Conservation (phyloP, 2,797 vertebrate species). For the Lithobates pipiens region DNA sequence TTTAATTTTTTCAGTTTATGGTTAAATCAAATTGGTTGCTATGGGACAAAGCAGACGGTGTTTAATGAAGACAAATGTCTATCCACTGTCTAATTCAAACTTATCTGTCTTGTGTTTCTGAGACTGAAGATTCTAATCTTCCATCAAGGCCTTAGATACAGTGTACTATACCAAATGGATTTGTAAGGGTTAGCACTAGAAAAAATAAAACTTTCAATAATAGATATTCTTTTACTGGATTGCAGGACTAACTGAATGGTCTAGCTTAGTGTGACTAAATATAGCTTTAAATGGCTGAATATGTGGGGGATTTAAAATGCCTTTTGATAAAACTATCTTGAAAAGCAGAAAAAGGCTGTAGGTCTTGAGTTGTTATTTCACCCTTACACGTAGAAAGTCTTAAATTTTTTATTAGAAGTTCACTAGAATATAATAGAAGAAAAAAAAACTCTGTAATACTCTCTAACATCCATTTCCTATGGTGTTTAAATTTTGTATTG, state of each 20-base stretch:
- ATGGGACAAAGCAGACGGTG: too few species aligned
- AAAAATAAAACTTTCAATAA: not conserved
- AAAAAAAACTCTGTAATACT: not conserved
- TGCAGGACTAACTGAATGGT: not conserved
- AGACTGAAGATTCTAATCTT: too few species aligned
- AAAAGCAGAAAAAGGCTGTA: conserved; percentile 10
- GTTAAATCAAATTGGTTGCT: too few species aligned
- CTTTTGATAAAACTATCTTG: conserved; percentile 11
- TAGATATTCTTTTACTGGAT: not conserved
- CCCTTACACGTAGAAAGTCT: not conserved
- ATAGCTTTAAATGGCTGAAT: not conserved
- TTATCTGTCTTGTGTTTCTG: too few species aligned
- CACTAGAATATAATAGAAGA: conserved; percentile 1
- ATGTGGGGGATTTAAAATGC: not conserved
- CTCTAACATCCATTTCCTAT: not conserved
- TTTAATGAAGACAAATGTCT: too few species aligned
- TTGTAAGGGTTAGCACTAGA: not conserved
- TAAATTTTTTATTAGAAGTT: conserved; percentile 19
- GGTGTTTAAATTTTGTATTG: not conserved
- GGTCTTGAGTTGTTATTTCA: not conserved
- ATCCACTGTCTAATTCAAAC: too few species aligned
- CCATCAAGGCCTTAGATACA: too few species aligned
- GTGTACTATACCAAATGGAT: too few species aligned
- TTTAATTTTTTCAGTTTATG: too few species aligned
- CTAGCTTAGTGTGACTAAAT: conserved; percentile 8